A percentile compares a stretch with the other conserved stretches of the same genome.
Conservation (phyloP, 1,140 invertebrate species). For the Oedothorax gibbosus region DNA sequence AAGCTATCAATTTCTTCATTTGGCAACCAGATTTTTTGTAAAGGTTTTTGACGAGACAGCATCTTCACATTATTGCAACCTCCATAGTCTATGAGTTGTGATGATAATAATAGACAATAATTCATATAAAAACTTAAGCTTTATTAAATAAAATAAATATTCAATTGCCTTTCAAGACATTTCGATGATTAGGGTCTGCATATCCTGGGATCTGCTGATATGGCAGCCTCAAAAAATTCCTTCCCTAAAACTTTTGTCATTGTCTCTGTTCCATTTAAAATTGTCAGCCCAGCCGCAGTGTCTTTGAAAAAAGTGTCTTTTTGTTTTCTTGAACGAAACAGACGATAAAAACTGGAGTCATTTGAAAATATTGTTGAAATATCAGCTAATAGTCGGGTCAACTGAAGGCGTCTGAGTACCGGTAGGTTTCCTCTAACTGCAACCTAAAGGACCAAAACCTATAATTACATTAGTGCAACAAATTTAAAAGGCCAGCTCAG, state of each 20-base stretch:
- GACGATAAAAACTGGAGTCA: slow-evolving; percentile 8
- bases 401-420: neutral
- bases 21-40: too few species aligned
- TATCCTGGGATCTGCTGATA: slow-evolving; percentile 24
- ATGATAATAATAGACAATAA: too few species aligned
- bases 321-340: slow-evolving; percentile 70
- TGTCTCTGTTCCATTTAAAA: neutral
- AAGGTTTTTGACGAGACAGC: too few species aligned
- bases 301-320: slow-evolving; percentile 72
- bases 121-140: too few species aligned
- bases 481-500: too few species aligned
- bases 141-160: too few species aligned
- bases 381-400: slow-evolving; percentile 28
- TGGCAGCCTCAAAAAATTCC: slow-evolving; percentile 28
- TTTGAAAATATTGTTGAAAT: slow-evolving; percentile 2
- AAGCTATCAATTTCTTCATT: too few species aligned
- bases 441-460: slow-evolving; percentile 5
- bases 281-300: slow-evolving; percentile 29
- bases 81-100: too few species aligned
- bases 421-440: neutral
- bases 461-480: neutral
- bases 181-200: neutral
- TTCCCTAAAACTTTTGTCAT: slow-evolving; percentile 35
- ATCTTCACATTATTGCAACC: too few species aligned
- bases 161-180: too few species aligned